Percentiles rank a stretch among this genome's conserved stretches.
phyloP scores from a whole-genome alignment of 2,888 invertebrate species.

The Mythimna impura region DNA sequence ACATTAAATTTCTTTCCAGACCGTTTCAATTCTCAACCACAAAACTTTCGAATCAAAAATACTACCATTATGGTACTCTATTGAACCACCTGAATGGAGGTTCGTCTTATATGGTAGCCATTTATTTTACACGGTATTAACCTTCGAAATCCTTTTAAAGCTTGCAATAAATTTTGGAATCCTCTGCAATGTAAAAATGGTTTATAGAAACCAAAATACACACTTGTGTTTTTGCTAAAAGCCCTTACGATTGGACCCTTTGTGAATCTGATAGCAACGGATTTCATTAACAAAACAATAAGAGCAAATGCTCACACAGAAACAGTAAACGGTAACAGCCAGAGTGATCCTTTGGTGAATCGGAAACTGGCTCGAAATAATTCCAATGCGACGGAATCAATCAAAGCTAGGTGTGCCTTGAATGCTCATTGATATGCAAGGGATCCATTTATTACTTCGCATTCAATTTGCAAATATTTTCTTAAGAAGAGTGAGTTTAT shows the following conservation, averaged over 20 bases:
- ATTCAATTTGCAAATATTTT: conserved; percentile 81
- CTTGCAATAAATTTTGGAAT: conserved; percentile 12
- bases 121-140: conserved; percentile 23
- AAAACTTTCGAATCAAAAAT: conserved; percentile 37
- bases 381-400: conserved; percentile 83
- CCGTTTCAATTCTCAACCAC: conserved; percentile 34
- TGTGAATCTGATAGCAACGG: conserved; percentile 61
- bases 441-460: conserved; percentile 83
- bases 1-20: conserved; percentile 56
- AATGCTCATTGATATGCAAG: conserved; percentile 85
- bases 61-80: conserved; percentile 19
- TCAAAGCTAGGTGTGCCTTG: conserved; percentile 77
- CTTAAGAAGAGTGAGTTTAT: conserved; percentile 67
- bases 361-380: conserved; percentile 78
- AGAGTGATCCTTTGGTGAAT: conserved; percentile 78
- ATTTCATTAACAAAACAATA: conserved; percentile 75
- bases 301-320: conserved; percentile 74
- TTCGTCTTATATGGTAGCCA: conserved; percentile 41
- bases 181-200: conserved; percentile 25
- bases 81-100: conserved; percentile 16
- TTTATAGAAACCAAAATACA: conserved; percentile 1
- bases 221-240: background rate
- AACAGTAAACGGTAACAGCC: conserved; percentile 72
- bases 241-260: conserved; percentile 23
- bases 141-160: conserved; percentile 28